Evolutionary conservation across 2,113 vertebrate species (phyloP).

Genomic region (Atlantisia rogersi): DNA sequence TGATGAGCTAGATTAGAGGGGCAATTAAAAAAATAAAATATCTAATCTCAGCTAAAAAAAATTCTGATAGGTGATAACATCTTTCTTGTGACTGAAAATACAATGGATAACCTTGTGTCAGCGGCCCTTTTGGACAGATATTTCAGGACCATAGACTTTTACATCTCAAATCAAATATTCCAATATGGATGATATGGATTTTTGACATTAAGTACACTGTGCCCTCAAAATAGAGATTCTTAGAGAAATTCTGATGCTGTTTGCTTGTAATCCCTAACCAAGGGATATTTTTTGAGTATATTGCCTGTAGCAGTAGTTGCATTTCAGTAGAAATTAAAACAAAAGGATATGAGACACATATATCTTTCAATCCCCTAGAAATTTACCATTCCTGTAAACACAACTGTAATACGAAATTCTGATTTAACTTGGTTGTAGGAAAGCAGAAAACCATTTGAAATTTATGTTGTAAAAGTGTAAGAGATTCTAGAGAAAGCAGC

Average conservation of each 20-base stretch:
- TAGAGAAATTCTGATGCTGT: not conserved
- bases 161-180: not conserved
- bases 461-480: not conserved
- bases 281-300: not conserved
- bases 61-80: not conserved
- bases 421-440: not conserved
- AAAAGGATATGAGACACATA: not conserved
- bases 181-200: not conserved
- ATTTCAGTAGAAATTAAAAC: not conserved
- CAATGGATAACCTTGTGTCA: not conserved
- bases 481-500: not conserved
- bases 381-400: not conserved
- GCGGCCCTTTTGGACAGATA: not conserved
- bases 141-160: not conserved
- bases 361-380: not conserved
- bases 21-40: not conserved
- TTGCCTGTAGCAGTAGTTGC: not conserved
- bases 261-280: not conserved
- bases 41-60: not conserved
- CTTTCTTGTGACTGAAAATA: not conserved
- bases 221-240: not conserved
- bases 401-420: not conserved
- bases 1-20: too few species aligned
- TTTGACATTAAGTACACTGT: not conserved
- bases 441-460: not conserved